Evolutionary conservation across 2,888 invertebrate species (phyloP).

Genomic region (Platycheirus rosarum): DNA sequence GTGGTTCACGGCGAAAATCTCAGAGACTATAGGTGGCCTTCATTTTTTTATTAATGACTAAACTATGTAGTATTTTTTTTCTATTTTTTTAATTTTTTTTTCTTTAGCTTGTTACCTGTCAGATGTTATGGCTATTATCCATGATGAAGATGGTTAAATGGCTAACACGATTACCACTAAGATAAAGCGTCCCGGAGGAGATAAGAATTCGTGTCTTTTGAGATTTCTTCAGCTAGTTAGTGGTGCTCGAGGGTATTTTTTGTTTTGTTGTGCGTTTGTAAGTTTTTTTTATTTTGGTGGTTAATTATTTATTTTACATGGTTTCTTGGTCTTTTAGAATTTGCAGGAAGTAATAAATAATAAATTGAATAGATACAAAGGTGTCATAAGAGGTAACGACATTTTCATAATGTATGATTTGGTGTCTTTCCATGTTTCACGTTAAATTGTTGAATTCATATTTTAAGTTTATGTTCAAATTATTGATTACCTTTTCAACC

Average conservation of each 20-base stretch:
- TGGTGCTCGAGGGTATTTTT: background rate
- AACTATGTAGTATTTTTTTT: constrained; percentile 15
- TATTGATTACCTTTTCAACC: too few species aligned
- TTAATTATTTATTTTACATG: too few species aligned
- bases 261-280: background rate
- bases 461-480: too few species aligned
- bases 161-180: constrained; percentile 11
- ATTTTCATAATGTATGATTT: too few species aligned
- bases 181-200: constrained; percentile 15
- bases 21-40: constrained; percentile 21
- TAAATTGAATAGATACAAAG: too few species aligned
- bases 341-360: too few species aligned
- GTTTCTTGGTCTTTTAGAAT: too few species aligned
- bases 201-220: background rate
- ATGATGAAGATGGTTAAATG: constrained; percentile 29
- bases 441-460: too few species aligned
- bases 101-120: constrained; percentile 22
- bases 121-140: constrained; percentile 15
- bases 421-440: too few species aligned
- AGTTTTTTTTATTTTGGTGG: too few species aligned
- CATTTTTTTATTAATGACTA: constrained; percentile 27
- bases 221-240: constrained; percentile 14
- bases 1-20: too few species aligned
- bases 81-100: background rate
- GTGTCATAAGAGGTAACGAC: too few species aligned